These are phyloP conservation scores for Pheosia gnoma DNA, from an alignment of 2,888 invertebrate species.

Conservation along the genomic window DNA sequence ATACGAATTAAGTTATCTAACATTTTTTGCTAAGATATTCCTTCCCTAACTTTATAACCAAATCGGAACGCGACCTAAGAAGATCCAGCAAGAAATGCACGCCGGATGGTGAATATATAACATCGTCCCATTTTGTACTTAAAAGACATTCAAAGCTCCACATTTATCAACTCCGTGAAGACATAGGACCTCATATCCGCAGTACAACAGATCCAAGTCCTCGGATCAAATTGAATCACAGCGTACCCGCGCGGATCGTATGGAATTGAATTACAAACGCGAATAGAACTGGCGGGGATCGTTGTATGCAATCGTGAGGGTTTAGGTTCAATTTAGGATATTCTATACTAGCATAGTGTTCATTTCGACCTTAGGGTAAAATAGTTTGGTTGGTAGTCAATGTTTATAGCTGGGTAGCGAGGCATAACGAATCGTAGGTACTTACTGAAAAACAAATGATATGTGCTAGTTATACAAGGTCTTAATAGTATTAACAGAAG, in stretches of 20 bases:
- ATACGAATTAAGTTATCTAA: no score
- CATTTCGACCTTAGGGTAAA: background rate
- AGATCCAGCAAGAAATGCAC: no score
- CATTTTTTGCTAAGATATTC: no score
- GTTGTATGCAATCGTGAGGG: constrained; percentile 2
- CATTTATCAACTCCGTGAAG: background rate
- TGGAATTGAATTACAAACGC: constrained; percentile 8
- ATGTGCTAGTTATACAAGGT: no score
- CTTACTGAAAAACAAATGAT: no score
- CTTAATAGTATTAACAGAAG: no score
- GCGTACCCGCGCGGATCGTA: constrained; percentile 3
- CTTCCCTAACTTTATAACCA: no score
- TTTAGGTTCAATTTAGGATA: background rate
- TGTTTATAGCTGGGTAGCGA: no score
- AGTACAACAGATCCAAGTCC: constrained; percentile 1
- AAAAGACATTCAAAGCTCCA: background rate
- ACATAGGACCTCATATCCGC: constrained; percentile 4
- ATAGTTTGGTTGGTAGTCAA: background rate
- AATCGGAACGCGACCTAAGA: no score
- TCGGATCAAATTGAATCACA: constrained; percentile 7
- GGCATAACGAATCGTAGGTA: no score
- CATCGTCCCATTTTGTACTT: background rate
- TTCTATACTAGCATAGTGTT: background rate
- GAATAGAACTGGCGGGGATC: background rate
- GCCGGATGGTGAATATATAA: background rate